Evolutionary conservation across 2,113 vertebrate genomes (phyloP), one percentile per base, ranked within the genome.

Genomic region (Phoxinus phoxinus): DNA sequence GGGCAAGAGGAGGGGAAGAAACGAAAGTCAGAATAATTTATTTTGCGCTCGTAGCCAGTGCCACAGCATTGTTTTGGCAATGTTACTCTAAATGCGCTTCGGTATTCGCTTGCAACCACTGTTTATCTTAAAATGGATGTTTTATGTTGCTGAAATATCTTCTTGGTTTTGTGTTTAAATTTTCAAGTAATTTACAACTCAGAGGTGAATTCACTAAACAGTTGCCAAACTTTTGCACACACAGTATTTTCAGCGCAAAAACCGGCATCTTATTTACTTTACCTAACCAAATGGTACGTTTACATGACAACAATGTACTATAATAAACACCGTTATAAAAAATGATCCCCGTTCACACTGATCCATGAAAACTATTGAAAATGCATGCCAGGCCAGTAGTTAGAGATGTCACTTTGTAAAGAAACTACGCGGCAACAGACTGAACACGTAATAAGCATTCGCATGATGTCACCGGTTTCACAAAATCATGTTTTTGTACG

Each of bases 1-100:
- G 51, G 88, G 88, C 86, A 89, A 88, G 86, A 84, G 74, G 67
- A 86, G 89, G 61, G 82, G 83, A 82, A 83, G 85, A 88, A 90
- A 89, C n/a, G 88, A 89, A 91, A 87, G 89, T 86, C 82, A 86
- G 84, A 85, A 93, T 93, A 89, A 92, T 89, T 90, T 86, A 35
- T 86, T 82, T 85, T 69, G 82, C 84, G 86, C 86, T 89, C 80
- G 63, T 85, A 75, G 88, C 86, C 89, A 82, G 83, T 58, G 87
- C 91, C 78, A 65, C 69, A 61, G 77, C 53, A 80, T 44, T 56
- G 53, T 67, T 87, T 61, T 87, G 63, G 78, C 86, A 86, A 76
- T 83, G 87, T 81, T 44, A 84, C 82, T 90, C 73, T 48, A 89
- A 86, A 71, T 63, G 25, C 73, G 32, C 30, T 41, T 63, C 8